These are phyloP conservation scores for Paguma larvata DNA, from an alignment of 2,797 vertebrate genomes.

Conservation along the genomic window DNA sequence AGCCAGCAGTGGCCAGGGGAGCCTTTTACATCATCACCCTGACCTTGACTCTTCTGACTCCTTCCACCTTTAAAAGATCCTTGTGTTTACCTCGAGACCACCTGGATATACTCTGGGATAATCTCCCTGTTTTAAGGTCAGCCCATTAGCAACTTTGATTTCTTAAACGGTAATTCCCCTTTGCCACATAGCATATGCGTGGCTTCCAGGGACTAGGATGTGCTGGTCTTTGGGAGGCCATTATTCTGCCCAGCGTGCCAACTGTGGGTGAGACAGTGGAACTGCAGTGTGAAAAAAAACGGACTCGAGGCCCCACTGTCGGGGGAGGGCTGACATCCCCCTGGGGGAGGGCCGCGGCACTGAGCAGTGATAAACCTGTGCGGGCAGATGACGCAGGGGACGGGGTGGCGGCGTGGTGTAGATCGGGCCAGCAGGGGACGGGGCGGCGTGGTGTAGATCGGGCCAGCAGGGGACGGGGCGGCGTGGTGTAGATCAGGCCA, in stretches of 20 bases:
- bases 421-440: background rate
- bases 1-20: background rate
- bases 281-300: background rate
- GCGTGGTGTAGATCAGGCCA: background rate
- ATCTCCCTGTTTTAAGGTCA: background rate
- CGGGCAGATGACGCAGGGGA: background rate
- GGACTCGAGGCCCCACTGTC: background rate
- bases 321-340: no score
- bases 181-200: background rate
- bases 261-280: background rate
- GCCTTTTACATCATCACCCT: background rate
- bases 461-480: no score
- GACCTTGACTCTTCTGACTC: background rate
- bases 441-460: background rate
- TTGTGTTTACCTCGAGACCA: background rate
- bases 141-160: background rate
- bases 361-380: background rate
- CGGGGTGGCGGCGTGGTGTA: background rate
- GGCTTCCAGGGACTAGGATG: background rate
- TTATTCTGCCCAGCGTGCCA: background rate
- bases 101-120: background rate
- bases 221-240: background rate
- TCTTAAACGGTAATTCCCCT: background rate
- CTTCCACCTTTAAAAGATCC: background rate
- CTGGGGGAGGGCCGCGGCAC: fast-evolving